Evolutionary conservation across 92 coral and sea anemone genomes (phyloP), one percentile per base, ranked within the genome.

Genomic region (Umimayanthus kanabou): DNA sequence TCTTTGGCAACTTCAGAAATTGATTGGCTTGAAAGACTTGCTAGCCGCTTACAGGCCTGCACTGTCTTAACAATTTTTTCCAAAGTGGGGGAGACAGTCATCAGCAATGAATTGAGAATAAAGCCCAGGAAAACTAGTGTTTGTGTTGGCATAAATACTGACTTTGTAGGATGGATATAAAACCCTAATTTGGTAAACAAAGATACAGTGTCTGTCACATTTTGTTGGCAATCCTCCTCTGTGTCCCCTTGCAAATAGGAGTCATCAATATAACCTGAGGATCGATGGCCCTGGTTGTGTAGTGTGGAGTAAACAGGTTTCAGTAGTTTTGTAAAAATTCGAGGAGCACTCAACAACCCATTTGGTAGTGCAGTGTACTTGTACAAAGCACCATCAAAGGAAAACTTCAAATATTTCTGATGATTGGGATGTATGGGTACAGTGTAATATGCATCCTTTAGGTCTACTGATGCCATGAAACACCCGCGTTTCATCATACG

Each of bases 231-330:
- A 11, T 84, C 92, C 7, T 72, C 37, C 11, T 75, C 37, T 33
- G 71, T 90, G 43, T 92, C 92, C 58, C 94, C 92, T 74, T 89
- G 92, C 77, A 92, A 82, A 83, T 92, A 83, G 76, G 87, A 86
- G 75, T 89, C 89, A 76, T 92, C 94, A 69, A 92, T 89, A 67
- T 92, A 89, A 10, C 90, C 90, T 30, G 85, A 65, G 30, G 84
- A 79, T 71, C 55, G 40, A 76, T 89, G 91, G 66, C 92, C 90
- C 85, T 79, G 94, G 39, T 85, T 80, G 73, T 87, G 82, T 64
- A 91, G 86, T 77, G 90, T 85, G 22, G 93, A 84, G 29, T 66
- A 88, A 40, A 89, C 88, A 15, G 92, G 92, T 79, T 91, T 91
- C 6, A 85, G 90, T 74, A 88, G 26, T 47, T 92, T 92, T 20